Base-by-base conservation (phyloP, 1,140 invertebrate genomes). In the Drosophila asahinai region DNA sequence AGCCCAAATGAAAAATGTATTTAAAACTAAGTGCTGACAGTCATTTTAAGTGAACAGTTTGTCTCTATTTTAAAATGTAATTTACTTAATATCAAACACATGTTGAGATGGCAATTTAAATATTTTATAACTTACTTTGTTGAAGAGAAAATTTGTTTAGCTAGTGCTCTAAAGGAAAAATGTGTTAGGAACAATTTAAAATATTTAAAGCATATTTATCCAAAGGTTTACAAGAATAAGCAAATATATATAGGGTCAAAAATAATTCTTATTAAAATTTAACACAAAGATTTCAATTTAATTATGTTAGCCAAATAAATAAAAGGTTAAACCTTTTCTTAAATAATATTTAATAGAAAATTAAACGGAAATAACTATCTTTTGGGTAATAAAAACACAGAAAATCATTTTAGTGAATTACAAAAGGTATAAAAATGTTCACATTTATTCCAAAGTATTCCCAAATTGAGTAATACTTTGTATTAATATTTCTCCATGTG, bases 401-500 rank as follows among this genome's bases (percentile, higher is more conserved):
- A 19, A 47, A 5, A 19, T 0, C 12, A 22, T 14, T 22, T 22
- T 5, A 7, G 14, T 1, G 19, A 12, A 12, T 3, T 14, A 3
- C 47, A 48, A 22, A 14, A 1, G 1, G 6, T 12, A 11, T 9
- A 30, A 1, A 2, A 17, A 12, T 14, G 9, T 14, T 14, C 1
- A 5, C 0, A 2, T 5, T 6, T 19, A 38, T 22, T 40, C 40
- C 0, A 4, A 8, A 19, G 17, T 8, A 33, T 52, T 4, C 5
- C n/a, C 11, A 19, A 4, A 5, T 8, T 0, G 8, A 5, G 1
- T 1, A 19, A 9, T 1, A 22, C n/a, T n/a, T 55, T 38, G 2
- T 5, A 2, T 8, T 14, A 5, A 2, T n/a, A 4, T 71, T 54
- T 71, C 17, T 71, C 8, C 3, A 0, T 11, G 48, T 70, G 67